Percentiles rank a stretch among this genome's conserved stretches.
These are phyloP conservation scores for Drosophila watanabei DNA, from an alignment of 1,140 invertebrate species.

Conservation along the genomic window DNA sequence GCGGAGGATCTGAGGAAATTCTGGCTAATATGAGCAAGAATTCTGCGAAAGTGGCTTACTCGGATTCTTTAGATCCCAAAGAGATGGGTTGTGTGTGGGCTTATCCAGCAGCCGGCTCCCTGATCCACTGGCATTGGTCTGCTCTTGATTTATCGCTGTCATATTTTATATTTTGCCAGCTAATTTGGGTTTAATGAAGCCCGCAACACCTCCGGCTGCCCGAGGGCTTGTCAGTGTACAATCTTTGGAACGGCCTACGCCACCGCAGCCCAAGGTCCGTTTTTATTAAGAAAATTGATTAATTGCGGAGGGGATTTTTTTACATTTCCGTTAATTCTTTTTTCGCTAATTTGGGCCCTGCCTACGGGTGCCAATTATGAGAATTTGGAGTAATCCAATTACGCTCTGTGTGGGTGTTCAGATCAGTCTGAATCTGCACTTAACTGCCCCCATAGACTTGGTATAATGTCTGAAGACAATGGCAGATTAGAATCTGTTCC, in stretches of 20 bases:
- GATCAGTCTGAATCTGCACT: conserved; percentile 27
- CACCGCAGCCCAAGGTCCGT: conserved; percentile 44
- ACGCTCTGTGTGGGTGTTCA: conserved; percentile 20
- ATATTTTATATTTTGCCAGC: conserved; percentile 53
- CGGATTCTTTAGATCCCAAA: conserved; percentile 12
- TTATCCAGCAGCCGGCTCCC: conserved; percentile 54
- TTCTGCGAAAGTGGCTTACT: conserved; percentile 25
- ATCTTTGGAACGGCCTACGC: conserved; percentile 55
- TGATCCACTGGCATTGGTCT: conserved; percentile 53
- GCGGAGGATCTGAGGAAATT: conserved; percentile 33
- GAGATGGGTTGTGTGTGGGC: conserved; percentile 19
- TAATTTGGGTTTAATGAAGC: conserved; percentile 71
- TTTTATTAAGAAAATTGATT: conserved; percentile 73
- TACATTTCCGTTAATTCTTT: conserved; percentile 60
- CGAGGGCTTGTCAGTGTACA: conserved; percentile 59
- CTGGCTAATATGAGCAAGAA: conserved; percentile 7
- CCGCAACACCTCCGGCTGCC: conserved; percentile 39
- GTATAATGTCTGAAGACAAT: conserved; percentile 5
- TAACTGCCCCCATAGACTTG: background rate
- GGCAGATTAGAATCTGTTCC: conserved; percentile 55
- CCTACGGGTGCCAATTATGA: conserved; percentile 60
- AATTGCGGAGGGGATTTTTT: conserved; percentile 49
- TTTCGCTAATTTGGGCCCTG: conserved; percentile 63
- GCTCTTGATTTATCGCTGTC: conserved; percentile 56
- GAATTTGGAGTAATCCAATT: conserved; percentile 49